These are phyloP conservation scores for Hedychridium roseum DNA, from an alignment of 2,888 invertebrate genomes.

Conservation along the genomic window DNA sequence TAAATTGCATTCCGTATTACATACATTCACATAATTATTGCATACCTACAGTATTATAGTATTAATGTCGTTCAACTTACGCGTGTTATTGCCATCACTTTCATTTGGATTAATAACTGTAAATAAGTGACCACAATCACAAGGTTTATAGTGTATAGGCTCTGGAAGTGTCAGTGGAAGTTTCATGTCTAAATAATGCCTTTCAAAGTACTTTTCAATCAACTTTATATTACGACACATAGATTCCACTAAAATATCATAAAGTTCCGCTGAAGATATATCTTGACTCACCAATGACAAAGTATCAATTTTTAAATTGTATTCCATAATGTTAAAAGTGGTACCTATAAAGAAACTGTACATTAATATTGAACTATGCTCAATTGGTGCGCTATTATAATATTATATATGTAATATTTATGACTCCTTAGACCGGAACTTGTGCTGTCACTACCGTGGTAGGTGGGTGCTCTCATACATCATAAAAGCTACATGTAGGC, in stretches of 20 bases:
- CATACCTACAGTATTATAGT: no score
- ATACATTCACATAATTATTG: no score
- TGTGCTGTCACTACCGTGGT: no score
- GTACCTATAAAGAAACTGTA: constrained; percentile 43
- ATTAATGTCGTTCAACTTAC: no score
- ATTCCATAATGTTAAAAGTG: constrained; percentile 66
- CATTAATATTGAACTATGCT: neutral
- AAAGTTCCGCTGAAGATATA: constrained; percentile 72
- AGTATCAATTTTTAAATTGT: constrained; percentile 75
- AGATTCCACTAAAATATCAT: constrained; percentile 79
- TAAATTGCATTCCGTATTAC: no score
- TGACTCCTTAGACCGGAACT: constrained; percentile 22
- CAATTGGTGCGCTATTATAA: neutral
- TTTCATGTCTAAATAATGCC: constrained; percentile 67
- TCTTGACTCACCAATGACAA: constrained; percentile 75
- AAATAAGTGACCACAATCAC: constrained; percentile 78
- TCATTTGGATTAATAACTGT: constrained; percentile 77
- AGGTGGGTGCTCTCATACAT: no score
- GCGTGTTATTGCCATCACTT: constrained; percentile 73
- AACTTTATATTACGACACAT: constrained; percentile 75
- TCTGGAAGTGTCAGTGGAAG: constrained; percentile 69
- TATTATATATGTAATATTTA: neutral
- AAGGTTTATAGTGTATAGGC: constrained; percentile 79
- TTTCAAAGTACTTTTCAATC: constrained; percentile 71
- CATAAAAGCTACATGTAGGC: constrained; percentile 10